A percentile compares a stretch with the other conserved stretches of the same genome.
Evolutionary conservation across 2,888 invertebrate species (phyloP).

Genomic region (Proisotoma minuta): DNA sequence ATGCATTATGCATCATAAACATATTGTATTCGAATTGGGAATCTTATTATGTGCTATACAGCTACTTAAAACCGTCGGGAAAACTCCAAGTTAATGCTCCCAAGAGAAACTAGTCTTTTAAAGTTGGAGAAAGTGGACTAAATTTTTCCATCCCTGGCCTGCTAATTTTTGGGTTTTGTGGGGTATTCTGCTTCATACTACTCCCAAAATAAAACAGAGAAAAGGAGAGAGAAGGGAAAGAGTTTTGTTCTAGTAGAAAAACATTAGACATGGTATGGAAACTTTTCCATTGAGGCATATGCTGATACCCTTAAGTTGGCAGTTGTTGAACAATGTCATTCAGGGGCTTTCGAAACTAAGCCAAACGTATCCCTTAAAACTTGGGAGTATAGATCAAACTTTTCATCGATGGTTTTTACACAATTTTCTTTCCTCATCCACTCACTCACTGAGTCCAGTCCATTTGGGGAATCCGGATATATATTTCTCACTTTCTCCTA

Average conservation of each 20-base stretch:
- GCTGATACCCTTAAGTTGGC: neutral
- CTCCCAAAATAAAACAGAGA: too few relatives aligned
- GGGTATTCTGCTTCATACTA: too few relatives aligned
- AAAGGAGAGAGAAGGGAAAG: too few relatives aligned
- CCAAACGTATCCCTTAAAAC: neutral
- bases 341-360: slow-evolving; percentile 2
- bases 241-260: too few relatives aligned
- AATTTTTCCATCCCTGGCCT: too few relatives aligned
- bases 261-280: too few relatives aligned
- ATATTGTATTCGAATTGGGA: slow-evolving; percentile 17
- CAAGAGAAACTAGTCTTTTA: slow-evolving; percentile 1
- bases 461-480: slow-evolving; percentile 12
- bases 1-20: slow-evolving; percentile 15
- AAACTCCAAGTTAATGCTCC: slow-evolving; percentile 9
- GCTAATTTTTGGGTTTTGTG: too few relatives aligned
- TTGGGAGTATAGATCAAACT: slow-evolving; percentile 9
- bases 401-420: slow-evolving; percentile 12
- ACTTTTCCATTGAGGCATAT: too few relatives aligned
- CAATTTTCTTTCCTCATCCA: slow-evolving; percentile 7
- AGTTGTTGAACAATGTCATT: neutral
- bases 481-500: slow-evolving; percentile 15
- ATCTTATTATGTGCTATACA: slow-evolving; percentile 16
- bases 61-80: slow-evolving; percentile 5
- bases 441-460: slow-evolving; percentile 10
- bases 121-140: neutral